Evolutionary conservation across 2,888 invertebrate species (phyloP), one percentile per base, ranked within the genome.

Genomic region (Temnothorax rugatulus): DNA sequence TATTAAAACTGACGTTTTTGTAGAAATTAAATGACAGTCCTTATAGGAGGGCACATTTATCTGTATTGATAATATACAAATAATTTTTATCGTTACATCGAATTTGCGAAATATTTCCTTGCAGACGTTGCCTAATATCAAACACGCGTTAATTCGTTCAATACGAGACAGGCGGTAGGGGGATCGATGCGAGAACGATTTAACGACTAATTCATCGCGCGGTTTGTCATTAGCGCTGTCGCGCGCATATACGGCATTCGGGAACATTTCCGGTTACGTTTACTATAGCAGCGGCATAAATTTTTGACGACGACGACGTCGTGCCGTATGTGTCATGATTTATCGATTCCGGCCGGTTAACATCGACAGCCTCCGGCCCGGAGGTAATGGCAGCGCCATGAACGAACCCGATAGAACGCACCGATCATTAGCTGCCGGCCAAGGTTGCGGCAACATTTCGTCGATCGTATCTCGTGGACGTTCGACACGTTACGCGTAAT

Each of bases 241-340:
- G 79, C 69, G 47, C 34, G 59, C 59, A 69, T 44, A n/a, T 34
- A 47, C 59, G 41, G 66, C 25, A 69, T 79, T 71, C 38, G 79
- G 69, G 69, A 71, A 81, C 79, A 71, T 81, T 81, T 81, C 79
- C 79, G 79, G 69, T 71, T 71, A 79, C 59, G 79, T 79, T 81
- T 71, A 71, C 66, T 41, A 66, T 69, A 47, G 47, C 79, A 34
- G 44, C 47, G 69, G 34, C 25, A 71, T 81, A 69, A 81, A 81
- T 81, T 79, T 79, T 81, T 81, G 59, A 81, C 71, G 69, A 47
- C 66, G 57, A 71, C 66, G 57, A 71, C 69, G 79, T 38, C 76
- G 38, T 66, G 66, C 66, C 54, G 15, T 66, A 44, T 47, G 57
- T 47, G 79, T 71, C 71, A 71, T 81, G 79, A 81, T 81, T 81